Percentiles rank a stretch among this genome's conserved stretches.
Evolutionary conservation across 2,888 invertebrate species (phyloP).

Genomic region (Rotaria macrura): DNA sequence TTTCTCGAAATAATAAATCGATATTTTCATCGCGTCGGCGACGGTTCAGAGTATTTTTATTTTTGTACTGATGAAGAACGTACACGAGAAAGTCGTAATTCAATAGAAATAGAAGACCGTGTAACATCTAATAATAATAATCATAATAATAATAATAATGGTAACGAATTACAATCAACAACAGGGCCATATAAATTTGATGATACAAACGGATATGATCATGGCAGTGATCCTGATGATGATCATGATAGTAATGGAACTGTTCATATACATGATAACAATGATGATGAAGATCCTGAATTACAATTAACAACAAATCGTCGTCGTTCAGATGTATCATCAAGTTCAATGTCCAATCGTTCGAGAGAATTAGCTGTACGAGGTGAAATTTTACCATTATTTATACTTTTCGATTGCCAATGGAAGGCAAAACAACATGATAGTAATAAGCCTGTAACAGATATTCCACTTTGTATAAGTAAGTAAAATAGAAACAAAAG

Average conservation of each 20-base stretch:
- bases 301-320: neutral
- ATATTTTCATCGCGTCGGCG: neutral
- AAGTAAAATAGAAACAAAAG: neutral
- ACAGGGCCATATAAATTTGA: neutral
- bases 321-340: constrained; percentile 1
- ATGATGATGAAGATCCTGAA: neutral
- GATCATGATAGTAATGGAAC: neutral
- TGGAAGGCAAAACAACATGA: neutral
- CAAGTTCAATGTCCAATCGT: neutral
- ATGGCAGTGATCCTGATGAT: neutral
- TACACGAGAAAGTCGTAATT: neutral
- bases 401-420: neutral
- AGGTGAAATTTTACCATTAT: neutral
- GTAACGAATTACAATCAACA: neutral
- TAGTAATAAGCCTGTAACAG: neutral
- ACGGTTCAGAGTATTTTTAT: neutral
- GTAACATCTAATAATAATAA: neutral
- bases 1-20: neutral
- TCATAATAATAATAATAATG: neutral
- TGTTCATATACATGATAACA: neutral
- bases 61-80: neutral
- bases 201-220: neutral
- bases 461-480: constrained; percentile 12
- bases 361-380: neutral
- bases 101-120: neutral